Evolutionary conservation across 2,888 invertebrate species (phyloP).

Genomic region (Tetrapedia diversipes): DNA sequence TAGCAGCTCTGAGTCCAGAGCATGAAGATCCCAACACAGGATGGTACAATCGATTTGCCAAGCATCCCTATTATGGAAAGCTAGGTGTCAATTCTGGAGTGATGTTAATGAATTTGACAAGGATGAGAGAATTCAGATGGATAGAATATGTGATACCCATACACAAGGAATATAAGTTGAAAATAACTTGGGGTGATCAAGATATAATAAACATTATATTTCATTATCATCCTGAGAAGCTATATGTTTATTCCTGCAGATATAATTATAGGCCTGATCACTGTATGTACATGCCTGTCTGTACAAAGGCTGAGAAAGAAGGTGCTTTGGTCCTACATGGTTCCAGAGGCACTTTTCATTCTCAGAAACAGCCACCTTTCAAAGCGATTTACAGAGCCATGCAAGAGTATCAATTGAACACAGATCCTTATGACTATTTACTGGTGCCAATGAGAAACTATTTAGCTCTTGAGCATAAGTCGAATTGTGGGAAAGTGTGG

Average conservation of each 20-base stretch:
- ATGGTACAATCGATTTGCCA: slow-evolving; percentile 98
- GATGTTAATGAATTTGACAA: slow-evolving; percentile 98
- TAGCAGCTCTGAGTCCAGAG: slow-evolving; percentile 94
- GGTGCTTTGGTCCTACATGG: slow-evolving; percentile 95
- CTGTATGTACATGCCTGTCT: slow-evolving; percentile 97
- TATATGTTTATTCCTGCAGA: slow-evolving; percentile 91
- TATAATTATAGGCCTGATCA: slow-evolving; percentile 98
- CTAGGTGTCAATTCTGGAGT: slow-evolving; percentile 97
- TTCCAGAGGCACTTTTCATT: slow-evolving; percentile 93
- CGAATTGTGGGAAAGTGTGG: slow-evolving; percentile 87
- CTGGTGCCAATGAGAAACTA: slow-evolving; percentile 85
- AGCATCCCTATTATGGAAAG: slow-evolving; percentile 96
- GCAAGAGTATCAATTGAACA: slow-evolving; percentile 88
- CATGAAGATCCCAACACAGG: slow-evolving; percentile 96
- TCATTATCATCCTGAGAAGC: slow-evolving; percentile 91
- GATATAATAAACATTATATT: slow-evolving; percentile 97
- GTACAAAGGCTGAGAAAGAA: slow-evolving; percentile 87
- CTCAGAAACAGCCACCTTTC: slow-evolving; percentile 93
- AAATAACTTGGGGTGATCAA: slow-evolving; percentile 99
- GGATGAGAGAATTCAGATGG: slow-evolving; percentile 95
- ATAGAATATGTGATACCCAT: slow-evolving; percentile 92
- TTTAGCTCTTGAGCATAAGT: slow-evolving; percentile 84
- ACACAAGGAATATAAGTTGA: slow-evolving; percentile 91
- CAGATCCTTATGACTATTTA: slow-evolving; percentile 86
- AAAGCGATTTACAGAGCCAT: slow-evolving; percentile 88